Base-by-base conservation (phyloP, 2,113 vertebrate species). In the Collichthys lucidus region DNA sequence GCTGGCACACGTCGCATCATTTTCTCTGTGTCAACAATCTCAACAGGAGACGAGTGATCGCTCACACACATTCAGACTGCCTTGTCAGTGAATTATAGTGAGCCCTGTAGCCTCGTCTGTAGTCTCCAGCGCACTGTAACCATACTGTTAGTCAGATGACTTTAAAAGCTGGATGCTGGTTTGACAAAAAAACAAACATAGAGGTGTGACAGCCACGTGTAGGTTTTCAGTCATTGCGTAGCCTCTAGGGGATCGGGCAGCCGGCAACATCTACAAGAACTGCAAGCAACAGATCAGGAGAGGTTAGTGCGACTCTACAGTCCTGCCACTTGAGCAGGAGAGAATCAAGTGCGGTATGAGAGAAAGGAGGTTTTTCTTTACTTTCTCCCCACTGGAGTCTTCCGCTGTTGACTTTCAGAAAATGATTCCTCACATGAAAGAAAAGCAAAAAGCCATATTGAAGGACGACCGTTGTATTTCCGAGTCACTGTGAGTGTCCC, bases 1-100 rank as follows among this genome's bases (percentile, higher is more conserved):
- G 63, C 65, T 61, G 76, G 70, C 62, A 77, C 62, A 50, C 4
- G 5, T 42, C 47, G 29, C 62, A 70, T 75, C 49, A 42, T 70
- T 77, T 77, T 17, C 65, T 61, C 29, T 26, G 29, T 68, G 77
- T 85, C 69, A 76, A 80, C 82, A 69, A 6, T 52, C 81, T 74
- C 56, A 67, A 67, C 52, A 42, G 65, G 62, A 79, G 74, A 52
- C 17, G 26, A 46, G 68, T 14, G 15, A 77, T 68, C 55, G 15
- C 71, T 79, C 65, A 19, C 53, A 52, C 62, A 42, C 26, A 44
- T 56, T 46, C 64, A 80, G 69, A 86, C 65, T 66, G 75, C 70
- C 24, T 49, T 50, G 61, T 66, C 57, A 53, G 67, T 74, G 63
- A 77, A 62, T 82, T 71, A 77, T 71, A 22, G 20, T 49, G 61